Percentiles rank a stretch among this genome's conserved stretches.
These are phyloP conservation scores for Apomyelois bistriatella DNA, from an alignment of 2,888 invertebrate species.

Conservation along the genomic window DNA sequence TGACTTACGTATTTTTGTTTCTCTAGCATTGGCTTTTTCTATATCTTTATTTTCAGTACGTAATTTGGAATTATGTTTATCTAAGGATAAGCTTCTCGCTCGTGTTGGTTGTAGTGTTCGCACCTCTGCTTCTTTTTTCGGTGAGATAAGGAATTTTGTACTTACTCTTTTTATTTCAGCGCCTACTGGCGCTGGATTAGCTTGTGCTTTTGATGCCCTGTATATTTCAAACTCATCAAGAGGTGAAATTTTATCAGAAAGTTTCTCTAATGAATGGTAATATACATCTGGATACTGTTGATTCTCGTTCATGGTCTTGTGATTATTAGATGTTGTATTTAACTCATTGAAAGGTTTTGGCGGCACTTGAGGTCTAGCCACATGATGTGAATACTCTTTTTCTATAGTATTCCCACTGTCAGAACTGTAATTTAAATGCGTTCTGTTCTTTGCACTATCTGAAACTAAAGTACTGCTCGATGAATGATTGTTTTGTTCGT, in stretches of 20 bases:
- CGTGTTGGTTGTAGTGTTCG: conserved; percentile 65
- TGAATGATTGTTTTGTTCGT: conserved; percentile 51
- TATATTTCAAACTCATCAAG: conserved; percentile 58
- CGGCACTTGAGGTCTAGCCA: conserved; percentile 54
- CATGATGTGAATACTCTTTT: conserved; percentile 32
- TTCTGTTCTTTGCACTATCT: conserved; percentile 44
- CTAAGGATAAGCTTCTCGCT: conserved; percentile 65
- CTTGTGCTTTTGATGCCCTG: conserved; percentile 49
- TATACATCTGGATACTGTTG: conserved; percentile 58
- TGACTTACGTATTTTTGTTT: conserved; percentile 37
- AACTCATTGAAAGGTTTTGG: conserved; percentile 48
- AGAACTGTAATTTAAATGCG: conserved; percentile 20
- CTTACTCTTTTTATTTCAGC: conserved; percentile 73
- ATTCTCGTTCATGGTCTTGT: conserved; percentile 25
- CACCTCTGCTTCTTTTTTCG: conserved; percentile 72
- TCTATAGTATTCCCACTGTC: conserved; percentile 21
- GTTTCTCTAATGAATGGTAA: conserved; percentile 67
- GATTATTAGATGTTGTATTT: conserved; percentile 24
- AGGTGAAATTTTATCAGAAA: conserved; percentile 49
- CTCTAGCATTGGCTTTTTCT: conserved; percentile 17
- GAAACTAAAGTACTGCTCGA: conserved; percentile 68
- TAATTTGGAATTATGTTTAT: conserved; percentile 35
- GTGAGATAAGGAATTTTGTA: conserved; percentile 67
- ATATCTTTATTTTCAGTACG: conserved; percentile 21
- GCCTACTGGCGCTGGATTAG: conserved; percentile 60